Evolutionary conservation across 2,888 invertebrate genomes (phyloP).

Genomic region (Esperia sulphurella): DNA sequence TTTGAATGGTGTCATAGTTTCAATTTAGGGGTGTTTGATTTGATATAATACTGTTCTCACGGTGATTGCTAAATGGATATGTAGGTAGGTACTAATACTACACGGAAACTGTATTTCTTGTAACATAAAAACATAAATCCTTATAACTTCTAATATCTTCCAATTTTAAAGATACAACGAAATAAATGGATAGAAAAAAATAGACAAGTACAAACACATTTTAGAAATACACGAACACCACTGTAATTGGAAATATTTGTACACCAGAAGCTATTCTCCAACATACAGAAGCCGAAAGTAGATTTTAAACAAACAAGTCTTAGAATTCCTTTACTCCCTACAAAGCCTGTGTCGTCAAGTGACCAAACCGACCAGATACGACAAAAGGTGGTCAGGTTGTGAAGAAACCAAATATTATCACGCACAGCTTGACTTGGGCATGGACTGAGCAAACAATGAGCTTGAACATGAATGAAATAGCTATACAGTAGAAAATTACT

Average conservation of each 20-base stretch:
- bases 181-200: too few species aligned
- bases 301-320: slow-evolving; percentile 66
- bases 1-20: slow-evolving; percentile 52
- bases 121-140: too few species aligned
- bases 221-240: slow-evolving; percentile 3
- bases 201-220: too few species aligned
- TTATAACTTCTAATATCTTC: too few species aligned
- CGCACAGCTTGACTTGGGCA: slow-evolving; percentile 57
- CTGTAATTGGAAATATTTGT: slow-evolving; percentile 65
- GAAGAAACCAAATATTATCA: slow-evolving; percentile 73
- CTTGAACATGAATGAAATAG: slow-evolving; percentile 13
- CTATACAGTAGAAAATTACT: slow-evolving; percentile 3
- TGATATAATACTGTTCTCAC: slow-evolving; percentile 46
- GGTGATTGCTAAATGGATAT: slow-evolving; percentile 12
- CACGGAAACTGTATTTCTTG: too few species aligned
- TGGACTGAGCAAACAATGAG: slow-evolving; percentile 44
- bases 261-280: slow-evolving; percentile 67
- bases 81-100: too few species aligned
- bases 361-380: slow-evolving; percentile 48
- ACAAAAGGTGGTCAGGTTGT: slow-evolving; percentile 52
- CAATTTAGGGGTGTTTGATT: slow-evolving; percentile 45
- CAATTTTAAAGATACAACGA: too few species aligned
- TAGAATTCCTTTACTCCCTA: slow-evolving; percentile 61
- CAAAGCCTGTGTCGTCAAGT: slow-evolving; percentile 48
- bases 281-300: slow-evolving; percentile 70